Evolutionary conservation across 2,888 invertebrate genomes (phyloP).

Genomic region (Monoplex corrugatus): DNA sequence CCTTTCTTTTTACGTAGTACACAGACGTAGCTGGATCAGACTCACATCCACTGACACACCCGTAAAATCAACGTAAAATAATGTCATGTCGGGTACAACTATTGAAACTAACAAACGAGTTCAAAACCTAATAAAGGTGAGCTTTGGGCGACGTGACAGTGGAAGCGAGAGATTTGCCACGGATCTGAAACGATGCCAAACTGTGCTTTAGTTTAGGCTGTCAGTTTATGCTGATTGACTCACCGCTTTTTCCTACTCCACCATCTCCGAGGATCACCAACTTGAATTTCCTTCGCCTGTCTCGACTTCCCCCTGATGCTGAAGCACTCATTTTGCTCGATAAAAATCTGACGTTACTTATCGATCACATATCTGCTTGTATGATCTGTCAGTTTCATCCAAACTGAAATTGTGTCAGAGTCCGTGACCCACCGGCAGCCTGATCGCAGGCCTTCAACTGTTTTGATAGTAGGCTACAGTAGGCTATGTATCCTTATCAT

Average conservation of each 20-base stretch:
- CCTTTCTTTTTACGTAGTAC: too few relatives aligned
- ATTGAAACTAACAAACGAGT: not conserved
- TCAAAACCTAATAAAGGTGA: too few relatives aligned
- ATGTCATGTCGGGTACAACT: too few relatives aligned
- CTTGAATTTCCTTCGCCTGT: constrained; percentile 85
- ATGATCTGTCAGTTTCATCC: not conserved
- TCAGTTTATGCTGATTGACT: too few relatives aligned
- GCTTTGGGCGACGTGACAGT: too few relatives aligned
- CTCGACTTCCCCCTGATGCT: constrained; percentile 26
- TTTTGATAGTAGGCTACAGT: constrained; percentile 40
- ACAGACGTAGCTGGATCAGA: too few relatives aligned
- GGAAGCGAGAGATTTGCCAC: not conserved
- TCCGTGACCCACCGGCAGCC: constrained; percentile 3
- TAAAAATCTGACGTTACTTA: not conserved
- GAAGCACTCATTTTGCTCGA: constrained; percentile 41
- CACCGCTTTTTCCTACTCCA: constrained; percentile 95
- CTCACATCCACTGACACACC: too few relatives aligned
- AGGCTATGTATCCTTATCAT: not conserved
- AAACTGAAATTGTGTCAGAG: constrained; percentile 29
- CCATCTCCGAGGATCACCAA: constrained; percentile 95
- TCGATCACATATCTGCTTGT: constrained; percentile 35
- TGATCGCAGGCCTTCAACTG: constrained; percentile 39
- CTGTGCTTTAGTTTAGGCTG: not conserved
- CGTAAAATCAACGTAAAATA: too few relatives aligned
- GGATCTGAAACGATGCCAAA: not conserved